phyloP scores from a whole-genome alignment of 1,140 invertebrate genomes.

The Drosophila simulans region DNA sequence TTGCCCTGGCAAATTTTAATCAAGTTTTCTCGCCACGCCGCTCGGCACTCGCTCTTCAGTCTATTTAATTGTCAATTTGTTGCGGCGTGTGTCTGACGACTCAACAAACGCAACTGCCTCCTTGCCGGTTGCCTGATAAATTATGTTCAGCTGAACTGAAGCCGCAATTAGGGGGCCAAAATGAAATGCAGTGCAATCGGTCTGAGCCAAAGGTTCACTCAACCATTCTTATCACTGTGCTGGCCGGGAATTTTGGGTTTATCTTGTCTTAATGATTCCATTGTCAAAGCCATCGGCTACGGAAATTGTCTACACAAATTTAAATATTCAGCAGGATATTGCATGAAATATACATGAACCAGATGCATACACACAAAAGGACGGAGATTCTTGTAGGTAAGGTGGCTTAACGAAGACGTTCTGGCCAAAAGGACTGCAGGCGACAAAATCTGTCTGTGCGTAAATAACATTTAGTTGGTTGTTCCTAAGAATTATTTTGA shows the following conservation, averaged over 20 bases:
- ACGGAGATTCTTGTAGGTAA: neutral
- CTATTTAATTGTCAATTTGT: conserved; percentile 81
- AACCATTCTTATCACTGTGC: conserved; percentile 62
- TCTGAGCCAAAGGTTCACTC: conserved; percentile 29
- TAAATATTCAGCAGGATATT: conserved; percentile 82
- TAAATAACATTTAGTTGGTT: conserved; percentile 65
- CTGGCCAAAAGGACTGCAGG: conserved; percentile 46
- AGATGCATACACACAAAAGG: conserved; percentile 25
- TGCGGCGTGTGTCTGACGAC: conserved; percentile 60
- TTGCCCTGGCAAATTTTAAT: conserved; percentile 75
- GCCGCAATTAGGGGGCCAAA: conserved; percentile 52
- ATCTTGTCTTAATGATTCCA: conserved; percentile 79
- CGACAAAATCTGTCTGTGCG: conserved; percentile 66
- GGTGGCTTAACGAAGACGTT: neutral
- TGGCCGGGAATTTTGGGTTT: conserved; percentile 41
- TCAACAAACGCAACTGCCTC: conserved; percentile 1
- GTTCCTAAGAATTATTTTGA: conserved; percentile 43
- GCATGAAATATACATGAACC: conserved; percentile 72
- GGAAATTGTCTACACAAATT: conserved; percentile 80
- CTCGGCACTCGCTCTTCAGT: conserved; percentile 48
- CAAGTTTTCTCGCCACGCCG: conserved; percentile 69
- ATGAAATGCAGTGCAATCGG: conserved; percentile 55
- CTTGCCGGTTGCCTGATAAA: conserved; percentile 62
- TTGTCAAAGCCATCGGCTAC: conserved; percentile 77
- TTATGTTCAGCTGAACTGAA: conserved; percentile 55